A percentile compares a stretch with the other conserved stretches of the same genome.
Conservation (phyloP, 2,113 vertebrate genomes). For the Calonectris borealis region DNA sequence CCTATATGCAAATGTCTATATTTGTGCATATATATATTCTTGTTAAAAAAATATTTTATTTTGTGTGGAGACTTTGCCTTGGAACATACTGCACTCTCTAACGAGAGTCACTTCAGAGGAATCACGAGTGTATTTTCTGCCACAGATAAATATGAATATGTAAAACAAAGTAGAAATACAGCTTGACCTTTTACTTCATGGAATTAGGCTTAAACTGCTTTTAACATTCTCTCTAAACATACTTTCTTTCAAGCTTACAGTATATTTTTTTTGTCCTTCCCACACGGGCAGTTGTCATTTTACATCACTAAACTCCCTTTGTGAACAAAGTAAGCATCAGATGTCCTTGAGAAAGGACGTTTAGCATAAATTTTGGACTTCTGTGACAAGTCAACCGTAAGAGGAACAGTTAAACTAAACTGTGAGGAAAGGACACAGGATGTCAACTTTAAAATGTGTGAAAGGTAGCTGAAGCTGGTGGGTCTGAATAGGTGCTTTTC, state of each 20-base stretch:
- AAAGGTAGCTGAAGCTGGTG: not conserved
- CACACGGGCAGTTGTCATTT: not conserved
- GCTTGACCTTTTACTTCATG: not conserved
- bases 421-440: not conserved
- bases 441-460: not conserved
- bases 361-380: not conserved
- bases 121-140: not conserved
- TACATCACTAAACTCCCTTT: not conserved
- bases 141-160: not conserved
- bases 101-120: not conserved
- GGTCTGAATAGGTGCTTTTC: not conserved
- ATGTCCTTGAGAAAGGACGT: not conserved
- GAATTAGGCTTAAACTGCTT: not conserved
- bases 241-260: not conserved
- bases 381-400: not conserved
- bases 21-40: not conserved
- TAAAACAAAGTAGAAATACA: not conserved
- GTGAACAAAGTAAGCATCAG: not conserved
- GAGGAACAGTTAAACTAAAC: not conserved
- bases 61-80: not conserved
- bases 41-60: not conserved
- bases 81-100: not conserved
- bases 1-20: not conserved
- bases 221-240: not conserved
- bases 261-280: not conserved